These are phyloP conservation scores for Trichogramma evanescens DNA, from an alignment of 2,888 invertebrate genomes.

Conservation along the genomic window DNA sequence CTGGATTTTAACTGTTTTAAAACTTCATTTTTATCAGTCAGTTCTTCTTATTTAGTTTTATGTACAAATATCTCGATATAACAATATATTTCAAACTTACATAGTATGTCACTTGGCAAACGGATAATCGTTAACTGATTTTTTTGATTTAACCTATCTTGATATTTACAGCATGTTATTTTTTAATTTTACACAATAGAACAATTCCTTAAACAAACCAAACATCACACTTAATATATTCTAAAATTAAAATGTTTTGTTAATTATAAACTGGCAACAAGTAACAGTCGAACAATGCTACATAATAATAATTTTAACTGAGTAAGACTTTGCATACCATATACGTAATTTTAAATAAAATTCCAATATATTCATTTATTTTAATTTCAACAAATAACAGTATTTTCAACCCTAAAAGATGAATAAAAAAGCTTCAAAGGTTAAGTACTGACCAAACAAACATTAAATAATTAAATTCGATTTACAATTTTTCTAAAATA, in stretches of 20 bases:
- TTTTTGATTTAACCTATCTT: slow-evolving; percentile 18
- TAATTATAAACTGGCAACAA: slow-evolving; percentile 46
- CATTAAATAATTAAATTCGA: too few relatives aligned
- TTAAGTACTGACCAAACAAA: too few relatives aligned
- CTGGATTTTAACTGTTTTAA: not conserved
- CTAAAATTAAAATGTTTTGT: slow-evolving; percentile 30
- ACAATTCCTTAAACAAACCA: slow-evolving; percentile 44
- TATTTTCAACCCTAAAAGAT: too few relatives aligned
- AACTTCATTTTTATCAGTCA: not conserved
- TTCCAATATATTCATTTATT: too few relatives aligned
- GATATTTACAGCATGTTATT: slow-evolving; percentile 35
- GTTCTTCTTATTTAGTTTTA: slow-evolving; percentile 17
- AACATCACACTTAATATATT: slow-evolving; percentile 31
- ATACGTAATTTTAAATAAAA: too few relatives aligned
- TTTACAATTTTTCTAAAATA: too few relatives aligned
- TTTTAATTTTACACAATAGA: slow-evolving; percentile 40
- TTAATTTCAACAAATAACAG: too few relatives aligned
- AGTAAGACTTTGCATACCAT: not conserved
- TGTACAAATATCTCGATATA: slow-evolving; percentile 18
- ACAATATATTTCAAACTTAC: slow-evolving; percentile 19
- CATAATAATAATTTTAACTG: not conserved
- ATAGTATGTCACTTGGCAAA: slow-evolving; percentile 21
- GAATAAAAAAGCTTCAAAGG: too few relatives aligned
- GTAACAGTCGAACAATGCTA: slow-evolving; percentile 40
- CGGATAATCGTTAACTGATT: slow-evolving; percentile 15